Base-by-base conservation (phyloP, 2,113 vertebrate species). In the Syrrhaptes paradoxus region DNA sequence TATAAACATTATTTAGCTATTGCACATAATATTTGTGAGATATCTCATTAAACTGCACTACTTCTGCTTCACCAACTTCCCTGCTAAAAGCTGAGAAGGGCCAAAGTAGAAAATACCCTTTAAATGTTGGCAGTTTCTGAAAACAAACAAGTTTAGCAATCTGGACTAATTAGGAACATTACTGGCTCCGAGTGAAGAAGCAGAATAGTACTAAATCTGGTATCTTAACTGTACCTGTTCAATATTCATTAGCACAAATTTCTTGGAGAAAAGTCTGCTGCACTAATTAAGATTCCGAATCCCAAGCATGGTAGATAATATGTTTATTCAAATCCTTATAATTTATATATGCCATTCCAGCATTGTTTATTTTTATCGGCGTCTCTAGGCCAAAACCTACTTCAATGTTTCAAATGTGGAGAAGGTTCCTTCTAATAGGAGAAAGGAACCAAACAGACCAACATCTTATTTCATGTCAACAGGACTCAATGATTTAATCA, bases 131-230 rank as follows among this genome's bases (percentile, higher is more conserved):
- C 86, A 92, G 86, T 61, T 95, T 90, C 61, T 36, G 68, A 94
- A 93, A 97, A 63, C 89, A 95, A 95, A 91, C 73, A 92, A 75
- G 61, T 87, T 93, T 72, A 72, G 84, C 89, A 87, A 85, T 82
- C 91, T 78, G 70, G 76, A 74, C 84, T 95, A 94, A 96, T 91
- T 84, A 85, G 83, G 80, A 88, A 75, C 31, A 24, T 79, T 82
- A 59, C 61, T 91, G 76, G 86, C 83, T 92, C 31, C 0, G 0
- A 93, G 57, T 65, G 70, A 84, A 86, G 70, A 19, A 77, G 41
- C 73, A 88, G 65, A 94, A 67, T 17, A 91, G 36, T 72, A 89
- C 66, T 83, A 85, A 85, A 86, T 65, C 79, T 90, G 58, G 25
- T 82, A 41, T 72, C 88, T 81, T 84, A 90, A 72, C 72, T 78